Evolutionary conservation across 2,113 vertebrate species (phyloP), one percentile per base, ranked within the genome.

Genomic region (Malurus melanocephalus): DNA sequence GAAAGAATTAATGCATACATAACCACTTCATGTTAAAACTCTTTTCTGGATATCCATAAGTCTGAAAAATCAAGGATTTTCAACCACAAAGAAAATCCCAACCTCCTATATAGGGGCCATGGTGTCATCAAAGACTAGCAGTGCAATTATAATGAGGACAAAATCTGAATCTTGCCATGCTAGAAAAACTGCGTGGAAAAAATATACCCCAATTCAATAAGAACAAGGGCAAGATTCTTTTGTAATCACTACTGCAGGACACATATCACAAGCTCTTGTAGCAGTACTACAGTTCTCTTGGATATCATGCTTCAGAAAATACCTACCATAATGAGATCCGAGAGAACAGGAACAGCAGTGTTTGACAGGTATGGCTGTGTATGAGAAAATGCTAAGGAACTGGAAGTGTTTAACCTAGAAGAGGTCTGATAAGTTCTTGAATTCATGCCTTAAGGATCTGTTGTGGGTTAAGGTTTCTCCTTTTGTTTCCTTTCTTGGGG

Each of bases 211-310:
- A 28, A 26, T 65, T 61, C 26, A 11, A 13, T 53, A 40, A 52
- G 22, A 13, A 18, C 24, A 71, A 64, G n/a, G 62, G 32, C 7
- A 60, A 68, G 22, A 28, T 43, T 64, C 28, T 60, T 4, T 23
- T 42, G 12, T 10, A 55, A 83, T 16, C 33, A 74, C 20, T 24
- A 52, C 22, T 75, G 19, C 5, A 49, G 51, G 65, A 24, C 13
- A 71, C 16, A 20, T 10, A 40, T 5, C 45, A 28, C 7, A 42
- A 2, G 2, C 16, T 6, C 75, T 52, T 0, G 0, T 56, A 69
- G 26, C 13, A 60, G 7, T 55, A 60, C 15, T 62, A 15, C 45
- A 56, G 23, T 26, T 69, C 48, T 53, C 21, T 30, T 55, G 33
- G 30, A 33, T 73, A 19, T 40, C 8, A 3, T 30, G 10, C 43